A percentile compares a stretch with the other conserved stretches of the same genome.
Evolutionary conservation across 1,140 invertebrate species (phyloP).

Genomic region (Microvelia longipes): DNA sequence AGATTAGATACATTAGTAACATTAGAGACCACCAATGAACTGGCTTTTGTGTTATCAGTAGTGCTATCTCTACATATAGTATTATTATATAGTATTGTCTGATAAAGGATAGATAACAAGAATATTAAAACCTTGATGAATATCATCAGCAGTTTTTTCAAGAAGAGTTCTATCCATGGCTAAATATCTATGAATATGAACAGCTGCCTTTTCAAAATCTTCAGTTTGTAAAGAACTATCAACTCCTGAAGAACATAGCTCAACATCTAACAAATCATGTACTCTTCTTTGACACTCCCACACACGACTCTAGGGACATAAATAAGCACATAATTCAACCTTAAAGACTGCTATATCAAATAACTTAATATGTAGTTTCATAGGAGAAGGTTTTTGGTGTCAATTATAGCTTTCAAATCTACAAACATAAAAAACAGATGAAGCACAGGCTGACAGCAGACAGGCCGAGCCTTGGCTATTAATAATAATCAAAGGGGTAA

Average conservation of each 20-base stretch:
- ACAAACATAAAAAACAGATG: neutral
- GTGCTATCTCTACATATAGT: too few species aligned
- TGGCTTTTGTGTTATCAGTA: too few species aligned
- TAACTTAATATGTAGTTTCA: neutral
- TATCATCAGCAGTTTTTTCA: constrained; percentile 57
- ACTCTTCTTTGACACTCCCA: constrained; percentile 88
- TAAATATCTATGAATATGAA: constrained; percentile 85
- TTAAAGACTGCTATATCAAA: neutral
- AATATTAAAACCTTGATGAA: constrained; percentile 42
- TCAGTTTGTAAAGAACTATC: constrained; percentile 80
- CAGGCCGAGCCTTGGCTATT: too few species aligned
- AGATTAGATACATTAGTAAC: too few species aligned
- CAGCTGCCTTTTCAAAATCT: constrained; percentile 84
- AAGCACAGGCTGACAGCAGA: too few species aligned
- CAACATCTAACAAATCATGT: constrained; percentile 88
- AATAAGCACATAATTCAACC: neutral
- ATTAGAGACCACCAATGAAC: too few species aligned
- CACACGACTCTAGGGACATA: constrained; percentile 56
- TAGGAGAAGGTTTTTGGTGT: neutral
- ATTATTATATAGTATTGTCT: too few species aligned
- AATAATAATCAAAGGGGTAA: too few species aligned
- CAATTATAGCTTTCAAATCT: neutral
- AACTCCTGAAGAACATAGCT: constrained; percentile 89
- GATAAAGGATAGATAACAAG: too few species aligned
- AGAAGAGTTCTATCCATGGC: constrained; percentile 86